A percentile compares a stretch with the other conserved stretches of the same genome.
Evolutionary conservation across 2,797 vertebrate species (phyloP).

Genomic region (Intellagama lesueurii): DNA sequence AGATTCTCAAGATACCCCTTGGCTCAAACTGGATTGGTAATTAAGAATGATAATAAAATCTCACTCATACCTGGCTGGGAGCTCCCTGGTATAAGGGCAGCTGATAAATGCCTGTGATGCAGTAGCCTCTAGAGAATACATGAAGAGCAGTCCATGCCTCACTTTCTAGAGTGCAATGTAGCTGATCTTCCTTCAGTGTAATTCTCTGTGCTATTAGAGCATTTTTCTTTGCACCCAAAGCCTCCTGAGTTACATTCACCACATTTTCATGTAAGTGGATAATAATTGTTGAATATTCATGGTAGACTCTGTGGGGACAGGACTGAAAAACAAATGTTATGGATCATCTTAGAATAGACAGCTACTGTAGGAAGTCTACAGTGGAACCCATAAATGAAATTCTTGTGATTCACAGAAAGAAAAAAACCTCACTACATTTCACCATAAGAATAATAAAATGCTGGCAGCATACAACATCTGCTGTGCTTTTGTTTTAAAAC

Average conservation of each 20-base stretch:
- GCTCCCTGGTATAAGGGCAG: conserved; percentile 62
- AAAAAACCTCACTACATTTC: too few species aligned
- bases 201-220: neutral
- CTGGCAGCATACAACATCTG: too few species aligned
- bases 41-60: neutral
- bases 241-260: neutral
- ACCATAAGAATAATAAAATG: too few species aligned
- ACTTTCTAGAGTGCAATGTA: neutral
- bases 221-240: neutral
- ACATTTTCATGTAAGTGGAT: conserved; percentile 55
- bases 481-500: too few species aligned
- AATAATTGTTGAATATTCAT: conserved; percentile 53
- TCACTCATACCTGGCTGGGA: conserved; percentile 52
- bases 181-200: neutral
- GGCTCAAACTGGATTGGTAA: neutral
- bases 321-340: conserved; percentile 38
- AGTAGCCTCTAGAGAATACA: conserved; percentile 60
- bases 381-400: too few species aligned
- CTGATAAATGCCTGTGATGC: conserved; percentile 54
- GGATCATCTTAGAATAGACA: too few species aligned
- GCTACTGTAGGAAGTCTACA: too few species aligned
- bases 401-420: too few species aligned
- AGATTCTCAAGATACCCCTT: neutral
- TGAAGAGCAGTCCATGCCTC: conserved; percentile 63
- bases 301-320: conserved; percentile 51